phyloP scores from a whole-genome alignment of 2,797 vertebrate genomes.

The Etheostoma perlongum region DNA sequence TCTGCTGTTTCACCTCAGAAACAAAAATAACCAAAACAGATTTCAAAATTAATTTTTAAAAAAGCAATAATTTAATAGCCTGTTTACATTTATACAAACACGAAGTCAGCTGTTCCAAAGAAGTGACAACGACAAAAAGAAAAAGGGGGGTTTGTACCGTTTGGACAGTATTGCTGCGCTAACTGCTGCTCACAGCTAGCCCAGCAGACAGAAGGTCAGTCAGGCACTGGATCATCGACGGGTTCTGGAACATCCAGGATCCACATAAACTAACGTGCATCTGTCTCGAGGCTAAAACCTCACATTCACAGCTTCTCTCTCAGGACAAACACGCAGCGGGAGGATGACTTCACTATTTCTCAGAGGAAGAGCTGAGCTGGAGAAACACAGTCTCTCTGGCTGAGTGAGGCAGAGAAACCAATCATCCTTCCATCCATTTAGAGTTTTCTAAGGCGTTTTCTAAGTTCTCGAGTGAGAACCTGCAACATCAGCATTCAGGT shows the following conservation, averaged over 20 bases:
- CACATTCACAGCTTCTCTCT: constrained; percentile 60
- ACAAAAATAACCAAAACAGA: constrained; percentile 8
- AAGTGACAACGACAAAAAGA: constrained; percentile 28
- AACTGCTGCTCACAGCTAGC: constrained; percentile 72
- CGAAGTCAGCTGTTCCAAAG: constrained; percentile 55
- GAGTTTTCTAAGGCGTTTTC: background rate
- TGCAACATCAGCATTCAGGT: background rate
- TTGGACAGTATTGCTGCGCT: constrained; percentile 30
- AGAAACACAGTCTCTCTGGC: background rate
- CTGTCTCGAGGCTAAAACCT: constrained; percentile 29
- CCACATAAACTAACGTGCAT: constrained; percentile 3
- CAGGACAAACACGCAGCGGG: background rate
- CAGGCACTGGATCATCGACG: constrained; percentile 47
- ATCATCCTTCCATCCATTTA: too few species aligned
- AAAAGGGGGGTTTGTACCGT: constrained; percentile 77
- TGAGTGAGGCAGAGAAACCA: background rate
- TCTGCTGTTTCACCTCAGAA: constrained; percentile 45
- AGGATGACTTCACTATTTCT: background rate
- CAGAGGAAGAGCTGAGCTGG: constrained; percentile 9
- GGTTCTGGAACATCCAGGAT: constrained; percentile 14
- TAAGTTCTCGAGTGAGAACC: background rate
- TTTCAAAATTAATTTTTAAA: constrained; percentile 50
- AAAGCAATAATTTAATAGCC: constrained; percentile 82
- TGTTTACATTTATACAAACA: constrained; percentile 80
- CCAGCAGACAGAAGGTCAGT: constrained; percentile 41